Evolutionary conservation across 1,140 invertebrate genomes (phyloP), one percentile per base, ranked within the genome.

Genomic region (Bemisia tabaci): DNA sequence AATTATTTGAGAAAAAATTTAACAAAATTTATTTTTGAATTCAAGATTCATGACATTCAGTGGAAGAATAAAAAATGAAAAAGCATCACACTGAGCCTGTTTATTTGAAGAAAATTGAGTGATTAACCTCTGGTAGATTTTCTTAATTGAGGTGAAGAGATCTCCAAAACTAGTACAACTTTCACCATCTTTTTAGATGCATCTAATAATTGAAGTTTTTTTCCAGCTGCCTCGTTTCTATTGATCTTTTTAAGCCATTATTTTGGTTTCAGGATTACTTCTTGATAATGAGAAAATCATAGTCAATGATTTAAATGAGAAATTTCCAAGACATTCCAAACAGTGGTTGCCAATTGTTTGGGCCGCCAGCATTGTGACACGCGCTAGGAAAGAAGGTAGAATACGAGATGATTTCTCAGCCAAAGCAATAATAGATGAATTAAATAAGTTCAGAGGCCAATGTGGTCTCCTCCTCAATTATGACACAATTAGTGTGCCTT

Each of bases 301-400:
- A 67, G 85, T 94, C 64, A 82, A 87, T 27, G 85, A 87, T 68
- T 78, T 95, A 68, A 89, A 93, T 73, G 75, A 80, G 2, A 95
- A 94, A 74, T 91, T 89, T 72, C 89, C 91, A 0, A 86, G 90
- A 61, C 89, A 92, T 68, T 88, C 90, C 26, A 96, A 95, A 75
- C 94, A 94, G 76, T 97, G 94, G 92, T 83, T 97, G 73, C 95
- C 95, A 25, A 87, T 96, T 59, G 89, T 95, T 23, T 96, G 94
- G 94, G 91, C 92, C 0, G 86, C 90, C 2, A 91, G 88, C 75
- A 90, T 96, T 65, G 87, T 95, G 25, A 92, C 90, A 0, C 79
- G 89, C 39, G 90, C 89, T 25, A 81, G 94, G 1, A 92, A 92
- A 75, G 94, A 97, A 79, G 92, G 91, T 0, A 80, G 91, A 71